Evolutionary conservation across 2,888 invertebrate species (phyloP), one percentile per base, ranked within the genome.

Genomic region (Lathronympha strigana): DNA sequence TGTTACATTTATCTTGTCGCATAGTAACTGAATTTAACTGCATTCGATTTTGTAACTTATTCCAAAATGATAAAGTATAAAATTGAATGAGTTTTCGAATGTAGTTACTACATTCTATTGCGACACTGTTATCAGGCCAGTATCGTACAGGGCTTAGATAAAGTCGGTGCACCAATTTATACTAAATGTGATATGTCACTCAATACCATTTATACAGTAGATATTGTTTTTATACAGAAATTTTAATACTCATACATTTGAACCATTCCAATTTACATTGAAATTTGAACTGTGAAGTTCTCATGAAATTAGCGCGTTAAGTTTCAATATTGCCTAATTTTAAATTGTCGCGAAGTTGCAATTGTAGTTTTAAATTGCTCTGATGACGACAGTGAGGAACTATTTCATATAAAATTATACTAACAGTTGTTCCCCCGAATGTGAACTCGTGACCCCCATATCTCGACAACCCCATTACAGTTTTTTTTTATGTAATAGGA

Each of bases 171-270:
- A 66, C 55, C 61, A 62, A 61, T 49, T 61, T 45, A 38, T 54
- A 66, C 53, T 61, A 40, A 53, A 60, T 66, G 66, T 61, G 66
- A 61, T 66, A 66, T 54, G 28, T 17, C 54, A 61, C 61, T 66
- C 38, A 45, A 53, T 60, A 66, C 61, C 61, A 66, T 60, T 61
- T 45, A 28, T 53, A 50, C 15, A 45, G 58, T 75, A 74, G 72
- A 68, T 60, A 73, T 76, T 83, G 81, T 84, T 85, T 80, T 79
- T 86, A 83, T 86, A 87, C 80, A 82, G 71, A 71, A 72, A 74
- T 80, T 88, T 89, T 87, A 86, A 84, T 89, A 89, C 84, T 87
- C 86, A 84, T 77, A 80, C 70, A 80, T 84, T 87, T 88, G 86
- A 82, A 83, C 81, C 80, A 83, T 83, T 84, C 87, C 86, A 78